Conservation (phyloP, 2,113 vertebrate genomes). For the Lasiurus borealis region DNA sequence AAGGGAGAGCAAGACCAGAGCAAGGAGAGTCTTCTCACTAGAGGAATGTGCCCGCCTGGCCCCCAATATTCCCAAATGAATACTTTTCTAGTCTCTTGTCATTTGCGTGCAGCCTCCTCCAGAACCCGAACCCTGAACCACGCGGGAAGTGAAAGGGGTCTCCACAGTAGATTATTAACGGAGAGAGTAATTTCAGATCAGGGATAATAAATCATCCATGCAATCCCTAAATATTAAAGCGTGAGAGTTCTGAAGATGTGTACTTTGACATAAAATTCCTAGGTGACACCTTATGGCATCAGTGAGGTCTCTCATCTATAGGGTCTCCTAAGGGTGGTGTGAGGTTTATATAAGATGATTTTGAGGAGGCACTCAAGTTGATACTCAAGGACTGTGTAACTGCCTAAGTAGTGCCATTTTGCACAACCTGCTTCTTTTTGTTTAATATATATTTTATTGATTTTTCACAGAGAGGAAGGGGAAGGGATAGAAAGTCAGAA, state of each 20-base stretch:
- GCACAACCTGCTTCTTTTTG: neutral
- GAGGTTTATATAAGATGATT: neutral
- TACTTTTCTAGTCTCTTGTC: no score
- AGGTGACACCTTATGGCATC: neutral
- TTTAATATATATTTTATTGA: no score
- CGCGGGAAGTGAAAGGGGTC: no score
- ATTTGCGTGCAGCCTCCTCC: no score
- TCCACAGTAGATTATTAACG: conserved; percentile 26
- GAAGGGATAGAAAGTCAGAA: no score
- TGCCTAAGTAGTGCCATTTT: neutral
- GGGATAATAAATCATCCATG: neutral
- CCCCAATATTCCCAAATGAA: no score
- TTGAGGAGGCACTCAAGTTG: neutral
- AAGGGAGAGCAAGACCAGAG: no score
- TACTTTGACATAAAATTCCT: neutral
- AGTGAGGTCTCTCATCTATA: neutral
- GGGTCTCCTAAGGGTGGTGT: fast-evolving
- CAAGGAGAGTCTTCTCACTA: no score
- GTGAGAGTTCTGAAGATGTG: conserved; percentile 20
- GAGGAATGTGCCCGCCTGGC: no score
- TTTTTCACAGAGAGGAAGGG: no score
- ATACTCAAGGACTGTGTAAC: neutral
- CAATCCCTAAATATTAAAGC: conserved; percentile 42
- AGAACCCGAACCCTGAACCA: no score
- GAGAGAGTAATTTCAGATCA: conserved; percentile 58